Conservation (phyloP, 2,113 vertebrate species). For the Phyllostomus discolor region DNA sequence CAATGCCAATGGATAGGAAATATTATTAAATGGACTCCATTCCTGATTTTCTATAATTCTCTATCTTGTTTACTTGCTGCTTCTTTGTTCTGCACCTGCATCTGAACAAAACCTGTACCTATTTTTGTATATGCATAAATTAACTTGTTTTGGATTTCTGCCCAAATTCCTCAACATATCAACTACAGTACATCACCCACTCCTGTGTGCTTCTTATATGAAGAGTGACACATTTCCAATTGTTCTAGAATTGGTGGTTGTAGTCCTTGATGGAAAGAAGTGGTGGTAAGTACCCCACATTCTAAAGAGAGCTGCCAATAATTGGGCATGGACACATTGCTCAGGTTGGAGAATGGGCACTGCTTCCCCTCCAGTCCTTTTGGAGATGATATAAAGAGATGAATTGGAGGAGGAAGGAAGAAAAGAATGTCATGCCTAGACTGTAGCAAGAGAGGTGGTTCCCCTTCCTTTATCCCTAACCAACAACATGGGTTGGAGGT, state of each 20-base stretch:
- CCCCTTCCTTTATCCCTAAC: not conserved
- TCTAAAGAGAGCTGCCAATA: not conserved
- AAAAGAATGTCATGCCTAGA: not conserved
- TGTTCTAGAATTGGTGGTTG: not conserved
- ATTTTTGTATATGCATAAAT: constrained; percentile 56
- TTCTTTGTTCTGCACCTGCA: constrained; percentile 71
- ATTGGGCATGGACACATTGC: not conserved
- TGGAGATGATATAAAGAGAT: not conserved
- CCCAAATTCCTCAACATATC: constrained; percentile 19
- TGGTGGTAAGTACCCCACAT: not conserved
- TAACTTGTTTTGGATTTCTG: constrained; percentile 45
- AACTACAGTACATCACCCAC: not conserved
- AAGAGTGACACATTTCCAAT: not conserved
- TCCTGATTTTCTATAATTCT: not conserved
- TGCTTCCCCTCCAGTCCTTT: not conserved
- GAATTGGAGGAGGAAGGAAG: not conserved
- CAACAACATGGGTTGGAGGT: not conserved
- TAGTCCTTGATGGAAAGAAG: not conserved
- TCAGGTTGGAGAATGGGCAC: not conserved
- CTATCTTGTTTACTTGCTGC: constrained; percentile 42
- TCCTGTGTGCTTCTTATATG: not conserved
- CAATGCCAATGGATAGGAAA: not conserved
- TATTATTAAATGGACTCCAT: not conserved
- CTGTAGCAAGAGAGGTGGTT: not conserved
- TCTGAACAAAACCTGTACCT: constrained; percentile 62